phyloP scores from a whole-genome alignment of 2,888 invertebrate species.

The Diploptera punctata region DNA sequence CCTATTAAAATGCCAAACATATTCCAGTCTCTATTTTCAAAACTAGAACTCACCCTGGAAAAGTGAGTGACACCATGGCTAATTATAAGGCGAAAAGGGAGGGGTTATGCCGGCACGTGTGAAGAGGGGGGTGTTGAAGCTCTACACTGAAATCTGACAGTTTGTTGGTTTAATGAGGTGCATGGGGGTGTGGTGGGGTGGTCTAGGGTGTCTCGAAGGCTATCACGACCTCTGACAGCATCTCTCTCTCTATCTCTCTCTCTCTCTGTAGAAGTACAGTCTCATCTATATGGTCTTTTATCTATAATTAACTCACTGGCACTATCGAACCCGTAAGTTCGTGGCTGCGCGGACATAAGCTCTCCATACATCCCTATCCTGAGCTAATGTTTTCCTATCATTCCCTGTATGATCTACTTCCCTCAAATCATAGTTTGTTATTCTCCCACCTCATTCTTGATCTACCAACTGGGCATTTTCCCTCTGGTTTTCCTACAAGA shows the following conservation, averaged over 20 bases:
- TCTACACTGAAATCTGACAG: slow-evolving; percentile 31
- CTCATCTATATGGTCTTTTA: too few species aligned
- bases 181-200: slow-evolving; percentile 8
- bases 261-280: too few species aligned
- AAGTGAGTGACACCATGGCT: slow-evolving; percentile 20
- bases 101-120: slow-evolving; percentile 1
- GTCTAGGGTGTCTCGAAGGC: background rate
- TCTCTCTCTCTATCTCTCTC: background rate
- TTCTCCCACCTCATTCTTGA: too few species aligned
- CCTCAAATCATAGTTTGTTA: too few species aligned
- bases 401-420: too few species aligned
- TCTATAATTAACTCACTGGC: too few species aligned
- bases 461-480: too few species aligned
- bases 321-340: too few species aligned
- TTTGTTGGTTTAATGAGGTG: slow-evolving; percentile 38
- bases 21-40: slow-evolving; percentile 29
- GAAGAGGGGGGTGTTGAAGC: slow-evolving; percentile 3
- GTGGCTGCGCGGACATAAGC: too few species aligned
- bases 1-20: slow-evolving; percentile 35
- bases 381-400: too few species aligned
- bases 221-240: slow-evolving; percentile 16
- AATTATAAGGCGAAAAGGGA: slow-evolving; percentile 16
- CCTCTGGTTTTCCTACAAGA: too few species aligned
- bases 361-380: too few species aligned
- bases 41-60: slow-evolving; percentile 27